These are phyloP conservation scores for Phalacrocorax pelagicus DNA, from an alignment of 2,113 vertebrate genomes.

Conservation along the genomic window DNA sequence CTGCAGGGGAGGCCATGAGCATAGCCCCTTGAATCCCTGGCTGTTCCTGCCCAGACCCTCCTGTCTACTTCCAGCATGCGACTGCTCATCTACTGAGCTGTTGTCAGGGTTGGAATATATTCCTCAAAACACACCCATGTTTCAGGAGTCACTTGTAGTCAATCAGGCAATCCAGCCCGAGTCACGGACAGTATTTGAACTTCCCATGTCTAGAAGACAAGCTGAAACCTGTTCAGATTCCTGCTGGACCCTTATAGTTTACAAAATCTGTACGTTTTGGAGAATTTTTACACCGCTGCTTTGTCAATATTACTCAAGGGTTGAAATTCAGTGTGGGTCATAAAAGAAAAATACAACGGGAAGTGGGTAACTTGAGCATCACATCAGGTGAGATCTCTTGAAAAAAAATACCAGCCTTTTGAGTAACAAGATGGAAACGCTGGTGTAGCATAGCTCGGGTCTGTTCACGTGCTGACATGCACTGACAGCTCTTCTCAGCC, in stretches of 20 bases:
- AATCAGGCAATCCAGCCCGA: neutral
- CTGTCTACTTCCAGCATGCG: neutral
- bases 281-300: neutral
- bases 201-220: neutral
- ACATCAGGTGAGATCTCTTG: rapidly evolving
- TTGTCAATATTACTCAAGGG: neutral
- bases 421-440: neutral
- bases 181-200: neutral
- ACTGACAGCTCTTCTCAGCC: neutral
- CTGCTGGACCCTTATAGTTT: neutral
- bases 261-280: neutral
- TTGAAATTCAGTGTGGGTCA: neutral
- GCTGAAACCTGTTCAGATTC: neutral
- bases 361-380: neutral
- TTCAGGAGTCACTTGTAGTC: neutral
- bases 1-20: neutral
- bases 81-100: rapidly evolving
- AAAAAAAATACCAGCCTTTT: neutral
- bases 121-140: neutral
- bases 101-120: neutral
- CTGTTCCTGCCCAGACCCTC: neutral
- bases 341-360: neutral
- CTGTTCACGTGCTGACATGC: rapidly evolving
- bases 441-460: neutral
- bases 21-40: neutral